Percentiles rank a stretch among this genome's conserved stretches.
phyloP scores from a whole-genome alignment of 92 coral and sea anemone species.

The Phymanthus crucifer region DNA sequence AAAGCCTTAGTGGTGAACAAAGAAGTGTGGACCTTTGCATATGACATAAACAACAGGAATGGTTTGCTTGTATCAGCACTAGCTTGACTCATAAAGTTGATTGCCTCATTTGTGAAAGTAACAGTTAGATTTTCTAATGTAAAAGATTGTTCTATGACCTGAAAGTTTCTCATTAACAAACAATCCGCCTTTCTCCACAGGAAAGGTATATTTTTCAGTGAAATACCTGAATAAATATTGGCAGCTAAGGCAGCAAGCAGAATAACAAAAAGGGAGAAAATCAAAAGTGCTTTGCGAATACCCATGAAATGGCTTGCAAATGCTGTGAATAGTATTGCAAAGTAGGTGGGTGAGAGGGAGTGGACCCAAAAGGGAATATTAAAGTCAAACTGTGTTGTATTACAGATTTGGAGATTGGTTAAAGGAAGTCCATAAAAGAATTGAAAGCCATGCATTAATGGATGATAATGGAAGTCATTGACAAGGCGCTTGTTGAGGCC shows the following conservation, averaged over 20 bases:
- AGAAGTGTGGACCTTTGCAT: conserved; percentile 79
- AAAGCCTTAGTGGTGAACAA: conserved; percentile 67
- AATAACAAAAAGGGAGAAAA: background rate
- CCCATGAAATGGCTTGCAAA: conserved; percentile 18
- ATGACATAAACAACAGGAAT: conserved; percentile 75
- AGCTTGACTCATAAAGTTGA: conserved; percentile 47
- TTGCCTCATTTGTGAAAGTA: conserved; percentile 73
- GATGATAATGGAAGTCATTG: conserved; percentile 66
- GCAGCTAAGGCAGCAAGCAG: background rate
- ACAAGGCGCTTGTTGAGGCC: conserved; percentile 64
- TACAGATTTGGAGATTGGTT: conserved; percentile 53
- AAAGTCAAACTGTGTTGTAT: conserved; percentile 37
- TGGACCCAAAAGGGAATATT: conserved; percentile 35
- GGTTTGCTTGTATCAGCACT: conserved; percentile 29
- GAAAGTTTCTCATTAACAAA: conserved; percentile 67
- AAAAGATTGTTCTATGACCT: conserved; percentile 85
- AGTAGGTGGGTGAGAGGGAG: background rate
- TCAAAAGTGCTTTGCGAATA: background rate
- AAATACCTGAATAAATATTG: conserved; percentile 8
- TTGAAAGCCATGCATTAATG: conserved; percentile 80
- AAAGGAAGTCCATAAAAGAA: conserved; percentile 73
- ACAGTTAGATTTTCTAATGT: conserved; percentile 68
- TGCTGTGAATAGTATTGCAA: conserved; percentile 20
- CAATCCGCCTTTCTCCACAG: conserved; percentile 36
- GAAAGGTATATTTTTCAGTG: background rate